A percentile compares a stretch with the other conserved stretches of the same genome.
Conservation (phyloP, 2,797 vertebrate species). For the Hemitrygon akajei region DNA sequence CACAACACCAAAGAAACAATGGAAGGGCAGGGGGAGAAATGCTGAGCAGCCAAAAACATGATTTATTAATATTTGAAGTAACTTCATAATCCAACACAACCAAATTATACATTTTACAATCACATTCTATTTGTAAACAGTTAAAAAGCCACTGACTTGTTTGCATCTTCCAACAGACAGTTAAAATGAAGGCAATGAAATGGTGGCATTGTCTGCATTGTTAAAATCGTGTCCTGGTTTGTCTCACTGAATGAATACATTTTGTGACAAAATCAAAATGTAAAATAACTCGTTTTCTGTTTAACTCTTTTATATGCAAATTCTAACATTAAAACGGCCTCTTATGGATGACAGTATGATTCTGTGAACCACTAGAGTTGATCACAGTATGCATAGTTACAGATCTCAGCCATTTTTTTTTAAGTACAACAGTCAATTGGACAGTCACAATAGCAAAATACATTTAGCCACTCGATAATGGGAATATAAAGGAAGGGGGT, state of each 20-base stretch:
- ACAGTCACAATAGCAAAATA: conserved; percentile 59
- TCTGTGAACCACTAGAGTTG: conserved; percentile 75
- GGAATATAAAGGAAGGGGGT: conserved; percentile 55
- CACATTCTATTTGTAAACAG: conserved; percentile 99
- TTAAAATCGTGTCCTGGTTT: conserved; percentile 62
- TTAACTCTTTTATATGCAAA: conserved; percentile 58
- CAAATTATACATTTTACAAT: conserved; percentile 96
- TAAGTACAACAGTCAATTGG: conserved; percentile 42
- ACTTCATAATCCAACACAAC: conserved; percentile 85
- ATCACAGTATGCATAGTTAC: conserved; percentile 99
- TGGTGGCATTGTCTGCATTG: conserved; percentile 91
- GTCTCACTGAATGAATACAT: conserved; percentile 68
- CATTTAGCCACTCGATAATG: conserved; percentile 62
- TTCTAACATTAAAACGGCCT: conserved; percentile 74
- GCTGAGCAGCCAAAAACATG: conserved; percentile 73
- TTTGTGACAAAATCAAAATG: conserved; percentile 73
- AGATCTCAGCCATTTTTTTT: conserved; percentile 64
- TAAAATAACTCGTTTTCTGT: conserved; percentile 63
- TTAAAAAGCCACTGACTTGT: conserved; percentile 97
- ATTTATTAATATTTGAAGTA: conserved; percentile 79
- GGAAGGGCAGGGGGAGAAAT: conserved; percentile 46
- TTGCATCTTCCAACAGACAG: conserved; percentile 93
- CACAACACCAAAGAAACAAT: conserved; percentile 57
- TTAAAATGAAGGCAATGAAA: conserved; percentile 99
- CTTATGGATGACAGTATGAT: conserved; percentile 60